Base-by-base conservation (phyloP, 2,113 vertebrate genomes). In the Cyprinus carpio region DNA sequence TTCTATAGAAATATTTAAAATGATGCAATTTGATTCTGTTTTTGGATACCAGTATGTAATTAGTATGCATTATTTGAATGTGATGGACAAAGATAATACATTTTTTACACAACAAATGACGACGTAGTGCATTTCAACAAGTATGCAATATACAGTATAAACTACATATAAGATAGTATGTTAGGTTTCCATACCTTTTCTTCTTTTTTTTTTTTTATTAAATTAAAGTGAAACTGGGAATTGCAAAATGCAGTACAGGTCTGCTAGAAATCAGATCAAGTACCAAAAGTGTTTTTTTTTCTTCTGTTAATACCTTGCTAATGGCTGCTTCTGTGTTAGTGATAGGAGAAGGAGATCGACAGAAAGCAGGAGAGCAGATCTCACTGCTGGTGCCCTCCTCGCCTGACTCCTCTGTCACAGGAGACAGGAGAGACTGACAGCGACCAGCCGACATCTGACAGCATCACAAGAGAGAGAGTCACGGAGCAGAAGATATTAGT, bases 321-420 rank as follows among this genome's bases (percentile, higher is more conserved):
- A 96, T 94, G 94, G 96, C 94, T 92, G 96, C 93, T 81, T 98
- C 98, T 93, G 95, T 91, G 90, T 96, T 96, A 96, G 96, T 95
- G 95, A 96, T 96, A 84, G 97, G 97, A 91, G 98, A 99, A 91
- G 97, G 97, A 89, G 97, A 98, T 91, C 96, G 96, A 94, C 97
- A 99, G 91, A 96, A 95, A 89, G 96, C 96, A 91, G 98, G 97
- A 94, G 98, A 99, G 92, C 97, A 98, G 91, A 99, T 95, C 94
- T 99, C 98, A 93, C 97, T 97, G 94, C 97, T 97, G 94, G 96
- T 98, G 92, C 96, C 97, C 95, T 99, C 98, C 95, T 99, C 98
- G 94, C 97, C 97, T 91, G 98, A 99, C 92, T 99, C 98, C 94
- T 99, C 98, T 85, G 97, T 98, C 93, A 99, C 98, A 90, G 98